Conservation (phyloP, 2,888 invertebrate genomes). For the Oscheius onirici region DNA sequence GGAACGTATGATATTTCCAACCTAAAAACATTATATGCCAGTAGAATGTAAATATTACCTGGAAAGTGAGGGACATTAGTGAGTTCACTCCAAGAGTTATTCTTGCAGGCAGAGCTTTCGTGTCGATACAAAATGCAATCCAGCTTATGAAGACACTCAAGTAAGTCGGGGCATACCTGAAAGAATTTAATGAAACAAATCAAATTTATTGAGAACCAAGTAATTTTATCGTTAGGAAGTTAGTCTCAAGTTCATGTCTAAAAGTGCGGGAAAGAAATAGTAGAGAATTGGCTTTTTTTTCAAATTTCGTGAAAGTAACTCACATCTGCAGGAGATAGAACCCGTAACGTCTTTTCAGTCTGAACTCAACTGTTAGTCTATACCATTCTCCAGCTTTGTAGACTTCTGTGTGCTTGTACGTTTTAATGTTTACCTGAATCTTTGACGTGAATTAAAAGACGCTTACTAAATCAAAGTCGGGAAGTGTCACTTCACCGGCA, state of each 20-base stretch:
- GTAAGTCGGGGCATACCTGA: slow-evolving; percentile 63
- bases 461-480: slow-evolving; percentile 58
- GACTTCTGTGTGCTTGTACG: slow-evolving; percentile 59
- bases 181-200: slow-evolving; percentile 37
- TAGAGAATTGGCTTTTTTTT: too few relatives aligned
- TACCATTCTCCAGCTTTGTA: slow-evolving; percentile 70
- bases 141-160: slow-evolving; percentile 67
- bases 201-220: not conserved
- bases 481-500: slow-evolving; percentile 53
- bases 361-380: slow-evolving; percentile 62
- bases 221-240: too few relatives aligned
- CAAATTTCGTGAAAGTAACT: not conserved
- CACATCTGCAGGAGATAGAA: slow-evolving; percentile 64
- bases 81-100: slow-evolving; percentile 69
- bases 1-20: slow-evolving; percentile 66
- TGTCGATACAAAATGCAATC: slow-evolving; percentile 67
- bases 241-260: too few relatives aligned
- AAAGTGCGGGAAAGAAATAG: too few relatives aligned
- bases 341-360: slow-evolving; percentile 62
- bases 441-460: not conserved
- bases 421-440: slow-evolving; percentile 29
- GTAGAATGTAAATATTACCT: slow-evolving; percentile 34
- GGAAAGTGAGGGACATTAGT: slow-evolving; percentile 66
- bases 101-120: slow-evolving; percentile 64
- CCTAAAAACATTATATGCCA: slow-evolving; percentile 43